Conservation (phyloP, 2,888 invertebrate species). For the Galerucella calmariensis region DNA sequence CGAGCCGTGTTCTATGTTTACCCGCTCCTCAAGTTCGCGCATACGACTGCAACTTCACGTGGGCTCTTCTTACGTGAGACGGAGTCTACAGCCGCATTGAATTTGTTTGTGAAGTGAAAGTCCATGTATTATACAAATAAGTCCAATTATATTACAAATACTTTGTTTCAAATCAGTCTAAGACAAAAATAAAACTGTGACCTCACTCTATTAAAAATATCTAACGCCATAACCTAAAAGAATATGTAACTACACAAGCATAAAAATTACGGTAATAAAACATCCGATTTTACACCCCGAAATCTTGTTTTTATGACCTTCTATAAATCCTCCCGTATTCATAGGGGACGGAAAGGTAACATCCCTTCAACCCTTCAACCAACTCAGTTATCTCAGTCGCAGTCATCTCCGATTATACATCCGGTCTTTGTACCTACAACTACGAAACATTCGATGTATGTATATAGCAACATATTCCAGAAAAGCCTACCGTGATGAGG, state of each 20-base stretch:
- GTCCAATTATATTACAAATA: no score
- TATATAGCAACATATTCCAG: constrained; percentile 32
- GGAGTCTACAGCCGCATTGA: no score
- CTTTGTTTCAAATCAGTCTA: no score
- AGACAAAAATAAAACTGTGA: background rate
- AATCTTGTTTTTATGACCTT: background rate
- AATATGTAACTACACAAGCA: background rate
- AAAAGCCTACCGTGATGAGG: constrained; percentile 29
- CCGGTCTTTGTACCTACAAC: constrained; percentile 50
- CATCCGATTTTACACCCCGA: background rate
- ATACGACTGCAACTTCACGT: no score
- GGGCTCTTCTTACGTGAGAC: no score
- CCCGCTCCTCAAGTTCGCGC: no score
- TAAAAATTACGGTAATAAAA: background rate
- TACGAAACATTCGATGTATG: constrained; percentile 39
- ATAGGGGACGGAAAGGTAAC: constrained; percentile 7
- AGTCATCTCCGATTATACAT: constrained; percentile 42
- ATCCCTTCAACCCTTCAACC: constrained; percentile 40
- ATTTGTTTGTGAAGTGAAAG: no score
- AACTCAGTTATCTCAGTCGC: constrained; percentile 49
- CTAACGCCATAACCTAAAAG: background rate
- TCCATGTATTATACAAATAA: no score
- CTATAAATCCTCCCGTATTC: background rate
- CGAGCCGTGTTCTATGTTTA: no score
- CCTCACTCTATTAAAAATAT: background rate